Percentiles rank a stretch among this genome's conserved stretches.
These are phyloP conservation scores for Lycodopsis pacificus DNA, from an alignment of 2,797 vertebrate species.

Conservation along the genomic window DNA sequence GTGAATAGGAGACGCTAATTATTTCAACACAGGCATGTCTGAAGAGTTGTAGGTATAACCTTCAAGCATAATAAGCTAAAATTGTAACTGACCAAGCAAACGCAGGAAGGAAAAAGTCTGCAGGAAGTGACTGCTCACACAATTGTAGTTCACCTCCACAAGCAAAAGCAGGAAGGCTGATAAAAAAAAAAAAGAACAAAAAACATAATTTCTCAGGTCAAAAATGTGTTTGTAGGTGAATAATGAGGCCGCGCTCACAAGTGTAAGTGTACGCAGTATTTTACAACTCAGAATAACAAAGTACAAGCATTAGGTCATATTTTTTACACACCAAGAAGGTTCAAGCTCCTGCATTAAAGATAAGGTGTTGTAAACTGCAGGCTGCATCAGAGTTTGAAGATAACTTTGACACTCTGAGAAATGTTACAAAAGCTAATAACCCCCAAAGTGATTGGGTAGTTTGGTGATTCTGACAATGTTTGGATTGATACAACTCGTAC, in stretches of 20 bases:
- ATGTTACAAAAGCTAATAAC: neutral
- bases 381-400: neutral
- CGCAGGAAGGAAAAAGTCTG: neutral
- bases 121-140: conserved; percentile 17
- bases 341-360: neutral
- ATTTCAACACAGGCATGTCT: neutral
- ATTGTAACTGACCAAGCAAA: conserved; percentile 16
- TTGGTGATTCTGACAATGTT: neutral
- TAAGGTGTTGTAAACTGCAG: neutral
- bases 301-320: neutral
- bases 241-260: conserved; percentile 15
- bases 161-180: neutral
- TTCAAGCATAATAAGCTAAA: neutral
- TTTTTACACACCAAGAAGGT: neutral
- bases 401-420: neutral
- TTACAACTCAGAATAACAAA: neutral
- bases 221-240: conserved; percentile 7
- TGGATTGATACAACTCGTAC: neutral
- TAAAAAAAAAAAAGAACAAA: neutral
- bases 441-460: neutral
- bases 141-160: neutral
- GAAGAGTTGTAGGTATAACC: neutral
- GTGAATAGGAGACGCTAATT: conserved; percentile 12
- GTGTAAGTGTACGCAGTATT: neutral
- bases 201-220: conserved; percentile 11